A percentile compares a stretch with the other conserved stretches of the same genome.
These are phyloP conservation scores for Acrobasis repandana DNA, from an alignment of 2,888 invertebrate genomes.

Conservation along the genomic window DNA sequence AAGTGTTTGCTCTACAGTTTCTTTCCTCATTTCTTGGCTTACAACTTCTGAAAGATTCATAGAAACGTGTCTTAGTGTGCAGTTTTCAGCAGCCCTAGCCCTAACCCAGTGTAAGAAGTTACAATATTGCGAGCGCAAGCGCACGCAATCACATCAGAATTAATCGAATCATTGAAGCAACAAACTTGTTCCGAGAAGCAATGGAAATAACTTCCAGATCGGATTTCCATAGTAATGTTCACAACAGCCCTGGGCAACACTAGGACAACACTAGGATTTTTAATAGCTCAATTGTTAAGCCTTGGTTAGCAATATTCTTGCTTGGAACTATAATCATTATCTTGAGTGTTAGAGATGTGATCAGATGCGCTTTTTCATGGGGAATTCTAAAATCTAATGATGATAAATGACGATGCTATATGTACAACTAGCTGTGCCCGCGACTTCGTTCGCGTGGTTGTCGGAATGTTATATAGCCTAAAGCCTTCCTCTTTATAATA, in stretches of 20 bases:
- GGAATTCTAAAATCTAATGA: no score
- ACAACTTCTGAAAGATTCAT: no score
- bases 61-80: background rate
- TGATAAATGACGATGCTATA: no score
- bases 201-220: conserved; percentile 19
- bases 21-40: no score
- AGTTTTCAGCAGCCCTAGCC: background rate
- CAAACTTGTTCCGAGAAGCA: conserved; percentile 16
- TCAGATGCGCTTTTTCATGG: no score
- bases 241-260: conserved; percentile 10
- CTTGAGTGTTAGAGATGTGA: no score
- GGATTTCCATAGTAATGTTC: conserved; percentile 20
- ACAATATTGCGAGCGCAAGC: conserved; percentile 8
- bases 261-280: conserved; percentile 4
- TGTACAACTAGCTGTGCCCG: no score
- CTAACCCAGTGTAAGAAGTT: background rate
- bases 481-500: no score
- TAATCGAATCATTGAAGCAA: conserved; percentile 22
- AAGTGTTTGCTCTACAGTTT: no score
- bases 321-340: background rate
- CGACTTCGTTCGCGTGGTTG: no score
- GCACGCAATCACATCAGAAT: conserved; percentile 15
- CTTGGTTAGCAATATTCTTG: background rate
- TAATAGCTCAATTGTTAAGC: conserved; percentile 22
- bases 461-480: no score